Conservation (phyloP, 2,113 vertebrate species). For the Leptobrachium leishanense region DNA sequence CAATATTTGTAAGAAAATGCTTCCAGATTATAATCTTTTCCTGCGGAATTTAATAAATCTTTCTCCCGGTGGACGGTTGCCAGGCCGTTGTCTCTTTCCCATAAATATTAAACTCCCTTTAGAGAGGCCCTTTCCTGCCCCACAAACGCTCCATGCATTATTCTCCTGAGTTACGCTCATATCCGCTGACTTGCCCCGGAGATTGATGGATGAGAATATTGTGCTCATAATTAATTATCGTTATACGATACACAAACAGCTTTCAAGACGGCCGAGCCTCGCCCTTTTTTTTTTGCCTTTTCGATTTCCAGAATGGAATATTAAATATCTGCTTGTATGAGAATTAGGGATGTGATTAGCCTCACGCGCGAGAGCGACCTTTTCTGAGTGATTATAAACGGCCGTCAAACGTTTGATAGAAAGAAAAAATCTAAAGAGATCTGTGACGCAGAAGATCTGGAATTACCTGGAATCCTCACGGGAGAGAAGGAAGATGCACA, state of each 20-base stretch:
- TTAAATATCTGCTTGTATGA: no score
- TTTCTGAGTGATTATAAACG: no score
- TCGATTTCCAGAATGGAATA: no score
- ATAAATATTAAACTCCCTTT: neutral
- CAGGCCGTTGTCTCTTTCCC: neutral
- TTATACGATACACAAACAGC: neutral
- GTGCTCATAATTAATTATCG: neutral
- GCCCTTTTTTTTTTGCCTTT: neutral
- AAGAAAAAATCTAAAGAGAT: no score
- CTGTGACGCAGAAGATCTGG: no score
- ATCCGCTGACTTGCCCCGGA: neutral
- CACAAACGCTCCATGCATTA: neutral
- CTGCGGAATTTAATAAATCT: slow-evolving; percentile 26
- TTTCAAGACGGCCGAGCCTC: neutral
- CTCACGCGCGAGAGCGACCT: no score
- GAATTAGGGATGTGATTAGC: no score
- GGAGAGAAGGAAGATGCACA: no score
- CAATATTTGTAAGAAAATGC: slow-evolving; percentile 26
- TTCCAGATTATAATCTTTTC: slow-evolving; percentile 16
- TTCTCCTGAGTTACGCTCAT: neutral
- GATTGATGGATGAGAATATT: neutral
- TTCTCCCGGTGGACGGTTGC: slow-evolving; percentile 8
- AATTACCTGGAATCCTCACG: no score
- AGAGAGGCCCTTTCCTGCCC: neutral
- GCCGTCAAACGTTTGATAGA: no score